These are phyloP conservation scores for Holothuria scabra DNA, from an alignment of 53 echinoderm and acorn worm species.

Conservation along the genomic window DNA sequence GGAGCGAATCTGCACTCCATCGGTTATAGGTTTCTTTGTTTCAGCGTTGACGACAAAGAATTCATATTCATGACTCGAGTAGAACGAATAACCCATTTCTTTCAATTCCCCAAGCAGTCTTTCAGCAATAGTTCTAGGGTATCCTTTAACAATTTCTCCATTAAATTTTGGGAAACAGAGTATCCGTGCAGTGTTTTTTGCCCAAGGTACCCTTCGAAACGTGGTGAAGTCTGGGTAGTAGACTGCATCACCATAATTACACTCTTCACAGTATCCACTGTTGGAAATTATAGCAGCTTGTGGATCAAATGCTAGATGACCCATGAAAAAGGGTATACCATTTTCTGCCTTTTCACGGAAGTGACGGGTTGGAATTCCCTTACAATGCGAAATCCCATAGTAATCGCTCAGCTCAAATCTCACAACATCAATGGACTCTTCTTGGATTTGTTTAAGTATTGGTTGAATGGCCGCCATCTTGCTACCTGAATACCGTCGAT, in stretches of 20 bases:
- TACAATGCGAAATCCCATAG: slow-evolving; percentile 63
- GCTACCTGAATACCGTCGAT: too few relatives aligned
- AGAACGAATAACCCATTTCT: slow-evolving; percentile 58
- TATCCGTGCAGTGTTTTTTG: slow-evolving; percentile 59
- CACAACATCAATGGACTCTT: slow-evolving; percentile 47
- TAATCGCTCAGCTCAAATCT: slow-evolving; percentile 65
- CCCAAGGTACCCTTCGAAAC: slow-evolving; percentile 60
- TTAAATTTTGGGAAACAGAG: slow-evolving; percentile 50
- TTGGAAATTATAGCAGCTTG: slow-evolving; percentile 46
- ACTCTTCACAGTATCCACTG: slow-evolving; percentile 54
- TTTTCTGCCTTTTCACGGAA: slow-evolving; percentile 61
- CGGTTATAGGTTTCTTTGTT: slow-evolving; percentile 49
- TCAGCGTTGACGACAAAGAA: slow-evolving; percentile 61
- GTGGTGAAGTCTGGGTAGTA: slow-evolving; percentile 61
- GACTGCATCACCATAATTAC: slow-evolving; percentile 49
- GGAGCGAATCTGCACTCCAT: slow-evolving; percentile 55
- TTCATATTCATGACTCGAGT: slow-evolving; percentile 65
- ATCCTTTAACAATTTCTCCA: slow-evolving; percentile 51
- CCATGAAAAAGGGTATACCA: slow-evolving; percentile 60
- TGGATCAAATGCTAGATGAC: slow-evolving; percentile 61
- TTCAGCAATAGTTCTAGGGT: slow-evolving; percentile 56
- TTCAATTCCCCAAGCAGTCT: slow-evolving; percentile 55
- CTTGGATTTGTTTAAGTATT: slow-evolving; percentile 33
- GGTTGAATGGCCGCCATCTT: slow-evolving; percentile 2
- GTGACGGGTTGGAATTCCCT: slow-evolving; percentile 66